These are phyloP conservation scores for Drosophila elegans DNA, from an alignment of 1,140 invertebrate species.

Conservation along the genomic window DNA sequence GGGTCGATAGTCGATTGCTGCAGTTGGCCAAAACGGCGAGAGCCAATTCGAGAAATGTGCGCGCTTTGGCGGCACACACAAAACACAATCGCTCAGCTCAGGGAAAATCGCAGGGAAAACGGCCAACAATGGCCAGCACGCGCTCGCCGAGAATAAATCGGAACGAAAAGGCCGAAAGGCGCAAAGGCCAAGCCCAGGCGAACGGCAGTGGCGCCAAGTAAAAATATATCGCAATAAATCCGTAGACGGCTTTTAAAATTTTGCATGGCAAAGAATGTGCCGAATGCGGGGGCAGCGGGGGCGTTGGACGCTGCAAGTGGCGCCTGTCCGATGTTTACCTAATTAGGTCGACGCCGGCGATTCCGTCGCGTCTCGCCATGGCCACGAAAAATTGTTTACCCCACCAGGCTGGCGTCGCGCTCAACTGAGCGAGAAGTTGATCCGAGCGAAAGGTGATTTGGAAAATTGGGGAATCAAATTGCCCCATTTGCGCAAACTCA, in stretches of 20 bases:
- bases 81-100: constrained; percentile 25
- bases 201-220: constrained; percentile 42
- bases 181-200: constrained; percentile 50
- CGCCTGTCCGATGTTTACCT: constrained; percentile 68
- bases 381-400: constrained; percentile 55
- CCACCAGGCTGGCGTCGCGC: constrained; percentile 35
- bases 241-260: constrained; percentile 60
- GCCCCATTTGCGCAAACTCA: constrained; percentile 3
- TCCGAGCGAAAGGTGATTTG: constrained; percentile 33
- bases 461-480: constrained; percentile 18
- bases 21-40: constrained; percentile 16
- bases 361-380: constrained; percentile 54
- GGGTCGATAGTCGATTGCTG: constrained; percentile 41
- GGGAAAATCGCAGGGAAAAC: constrained; percentile 27
- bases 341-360: constrained; percentile 66
- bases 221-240: constrained; percentile 68
- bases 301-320: constrained; percentile 59
- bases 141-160: constrained; percentile 38
- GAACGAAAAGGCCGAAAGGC: constrained; percentile 45
- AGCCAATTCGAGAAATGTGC: constrained; percentile 34
- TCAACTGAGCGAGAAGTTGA: constrained; percentile 21
- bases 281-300: constrained; percentile 11
- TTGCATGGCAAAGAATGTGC: constrained; percentile 53
- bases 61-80: constrained; percentile 16
- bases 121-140: constrained; percentile 25